Conservation (phyloP, 2,888 invertebrate species). For the Oligia strigilis region DNA sequence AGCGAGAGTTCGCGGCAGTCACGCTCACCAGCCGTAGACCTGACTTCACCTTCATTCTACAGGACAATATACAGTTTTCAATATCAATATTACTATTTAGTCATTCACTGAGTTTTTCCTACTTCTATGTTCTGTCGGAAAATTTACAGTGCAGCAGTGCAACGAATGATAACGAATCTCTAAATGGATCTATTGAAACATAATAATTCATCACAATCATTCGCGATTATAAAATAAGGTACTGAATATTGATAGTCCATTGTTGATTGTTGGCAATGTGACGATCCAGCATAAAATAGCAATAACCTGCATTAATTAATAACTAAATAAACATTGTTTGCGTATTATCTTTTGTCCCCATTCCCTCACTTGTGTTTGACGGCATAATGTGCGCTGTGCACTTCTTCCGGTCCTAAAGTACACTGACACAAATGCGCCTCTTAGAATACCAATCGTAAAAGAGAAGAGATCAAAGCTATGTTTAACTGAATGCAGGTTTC, state of each 20-base stretch:
- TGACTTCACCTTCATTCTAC: conserved; percentile 96
- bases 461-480: conserved; percentile 53
- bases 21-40: conserved; percentile 96
- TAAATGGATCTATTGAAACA: neutral
- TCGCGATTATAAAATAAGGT: neutral
- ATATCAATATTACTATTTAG: neutral
- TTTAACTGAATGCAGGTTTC: conserved; percentile 22
- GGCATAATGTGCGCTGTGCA: conserved; percentile 23
- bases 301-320: conserved; percentile 34
- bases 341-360: conserved; percentile 26
- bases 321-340: conserved; percentile 35
- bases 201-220: neutral
- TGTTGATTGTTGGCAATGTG: conserved; percentile 33
- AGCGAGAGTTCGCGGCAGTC: conserved; percentile 93
- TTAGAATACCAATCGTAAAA: conserved; percentile 49
- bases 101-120: neutral
- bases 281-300: conserved; percentile 10
- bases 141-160: neutral
- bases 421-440: conserved; percentile 52
- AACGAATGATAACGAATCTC: neutral
- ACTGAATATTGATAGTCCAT: conserved; percentile 43
- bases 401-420: conserved; percentile 52
- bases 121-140: neutral
- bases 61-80: conserved; percentile 47
- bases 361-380: conserved; percentile 18